Conservation (phyloP, 2,113 vertebrate species). For the Turdus rufiventris region DNA sequence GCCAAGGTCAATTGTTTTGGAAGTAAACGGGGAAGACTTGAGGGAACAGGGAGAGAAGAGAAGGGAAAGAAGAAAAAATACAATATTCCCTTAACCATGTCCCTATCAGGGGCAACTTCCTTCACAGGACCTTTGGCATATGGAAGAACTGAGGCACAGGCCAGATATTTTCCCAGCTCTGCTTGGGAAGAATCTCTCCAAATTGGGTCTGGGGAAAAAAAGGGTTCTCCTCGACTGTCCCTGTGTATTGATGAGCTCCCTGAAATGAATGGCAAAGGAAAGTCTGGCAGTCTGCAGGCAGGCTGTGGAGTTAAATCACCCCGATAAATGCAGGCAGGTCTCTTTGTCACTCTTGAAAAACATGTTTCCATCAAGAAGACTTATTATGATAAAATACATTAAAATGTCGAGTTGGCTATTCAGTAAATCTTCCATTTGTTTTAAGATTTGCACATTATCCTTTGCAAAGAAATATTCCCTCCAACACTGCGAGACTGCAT, state of each 20-base stretch:
- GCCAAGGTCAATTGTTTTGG: neutral
- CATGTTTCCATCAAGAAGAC: slow-evolving; percentile 69
- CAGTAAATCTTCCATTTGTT: slow-evolving; percentile 77
- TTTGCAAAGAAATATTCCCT: slow-evolving; percentile 64
- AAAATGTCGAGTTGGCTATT: slow-evolving; percentile 61
- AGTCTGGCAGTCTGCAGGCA: slow-evolving; percentile 45
- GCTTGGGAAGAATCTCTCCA: neutral
- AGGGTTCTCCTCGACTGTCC: neutral
- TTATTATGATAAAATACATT: slow-evolving; percentile 74
- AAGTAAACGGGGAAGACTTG: neutral
- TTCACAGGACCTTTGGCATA: neutral
- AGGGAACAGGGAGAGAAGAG: no score
- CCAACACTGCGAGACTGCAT: slow-evolving; percentile 59
- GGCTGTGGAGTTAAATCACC: slow-evolving; percentile 59
- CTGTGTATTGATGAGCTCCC: slow-evolving; percentile 35
- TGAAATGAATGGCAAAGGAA: slow-evolving; percentile 22
- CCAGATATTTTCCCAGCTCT: neutral
- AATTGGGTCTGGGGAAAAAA: neutral
- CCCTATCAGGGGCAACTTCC: neutral
- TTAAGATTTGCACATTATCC: slow-evolving; percentile 71
- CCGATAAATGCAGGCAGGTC: slow-evolving; percentile 64
- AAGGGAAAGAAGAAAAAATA: neutral
- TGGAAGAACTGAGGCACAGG: neutral
- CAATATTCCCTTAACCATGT: neutral
- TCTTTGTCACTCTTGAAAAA: slow-evolving; percentile 75